Conservation (phyloP, 2,888 invertebrate species). For the Drosophila anomelani region DNA sequence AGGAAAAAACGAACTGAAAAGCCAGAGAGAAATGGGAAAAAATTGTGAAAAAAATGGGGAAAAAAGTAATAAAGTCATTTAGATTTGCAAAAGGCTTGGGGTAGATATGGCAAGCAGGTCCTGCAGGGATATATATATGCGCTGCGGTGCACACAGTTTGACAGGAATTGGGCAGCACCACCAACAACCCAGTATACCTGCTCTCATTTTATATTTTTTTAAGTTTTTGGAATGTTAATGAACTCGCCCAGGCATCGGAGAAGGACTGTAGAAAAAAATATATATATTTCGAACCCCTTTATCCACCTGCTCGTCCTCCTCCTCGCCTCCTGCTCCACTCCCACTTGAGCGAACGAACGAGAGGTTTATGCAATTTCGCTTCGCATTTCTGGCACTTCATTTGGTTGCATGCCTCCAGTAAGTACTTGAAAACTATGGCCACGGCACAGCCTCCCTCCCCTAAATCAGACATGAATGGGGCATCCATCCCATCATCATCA, state of each 20-base stretch:
- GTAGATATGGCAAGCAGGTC: slow-evolving; percentile 66
- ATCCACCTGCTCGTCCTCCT: slow-evolving; percentile 24
- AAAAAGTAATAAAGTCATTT: slow-evolving; percentile 79
- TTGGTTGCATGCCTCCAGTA: slow-evolving; percentile 57
- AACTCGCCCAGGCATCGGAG: slow-evolving; percentile 54
- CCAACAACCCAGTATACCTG: slow-evolving; percentile 6
- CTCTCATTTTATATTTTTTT: slow-evolving; percentile 37
- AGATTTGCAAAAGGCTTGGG: slow-evolving; percentile 78
- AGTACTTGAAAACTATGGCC: slow-evolving; percentile 28
- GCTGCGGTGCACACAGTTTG: slow-evolving; percentile 64
- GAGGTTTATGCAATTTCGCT: slow-evolving; percentile 79
- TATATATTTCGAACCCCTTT: neutral
- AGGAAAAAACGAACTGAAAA: slow-evolving; percentile 1
- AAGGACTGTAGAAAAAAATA: slow-evolving; percentile 52
- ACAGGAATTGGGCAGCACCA: slow-evolving; percentile 67
- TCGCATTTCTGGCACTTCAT: slow-evolving; percentile 81
- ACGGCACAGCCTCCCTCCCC: neutral
- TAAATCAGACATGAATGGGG: slow-evolving; percentile 52
- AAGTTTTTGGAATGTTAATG: slow-evolving; percentile 68
- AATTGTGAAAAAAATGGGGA: slow-evolving; percentile 28
- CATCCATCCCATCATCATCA: slow-evolving; percentile 33
- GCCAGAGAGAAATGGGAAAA: slow-evolving; percentile 40
- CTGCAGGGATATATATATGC: slow-evolving; percentile 43
- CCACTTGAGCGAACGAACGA: slow-evolving; percentile 49
- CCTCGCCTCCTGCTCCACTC: slow-evolving; percentile 20